These are phyloP conservation scores for Lagocephalus sceleratus DNA, from an alignment of 2,797 vertebrate species.

Conservation along the genomic window DNA sequence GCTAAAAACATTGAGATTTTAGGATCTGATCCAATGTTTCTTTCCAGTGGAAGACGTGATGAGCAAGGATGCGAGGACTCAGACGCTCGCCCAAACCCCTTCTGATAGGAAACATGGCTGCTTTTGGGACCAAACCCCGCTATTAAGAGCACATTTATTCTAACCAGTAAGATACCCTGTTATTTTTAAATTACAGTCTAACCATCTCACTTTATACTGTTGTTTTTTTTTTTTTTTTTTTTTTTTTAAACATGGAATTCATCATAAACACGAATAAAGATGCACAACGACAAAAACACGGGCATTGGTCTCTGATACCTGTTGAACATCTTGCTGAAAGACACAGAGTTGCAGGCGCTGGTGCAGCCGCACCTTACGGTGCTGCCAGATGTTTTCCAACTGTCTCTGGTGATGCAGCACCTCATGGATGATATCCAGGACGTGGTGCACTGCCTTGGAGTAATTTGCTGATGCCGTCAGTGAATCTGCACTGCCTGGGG, in stretches of 20 bases:
- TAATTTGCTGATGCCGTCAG: slow-evolving; percentile 94
- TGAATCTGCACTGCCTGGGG: slow-evolving; percentile 90
- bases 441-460: slow-evolving; percentile 95
- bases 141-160: slow-evolving; percentile 43
- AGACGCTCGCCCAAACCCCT: slow-evolving; percentile 39
- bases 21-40: slow-evolving; percentile 8
- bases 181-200: slow-evolving; percentile 49
- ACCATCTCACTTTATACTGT: slow-evolving; percentile 10
- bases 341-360: slow-evolving; percentile 87
- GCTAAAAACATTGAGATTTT: slow-evolving; percentile 18
- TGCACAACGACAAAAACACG: slow-evolving; percentile 2
- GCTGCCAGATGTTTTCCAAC: slow-evolving; percentile 97
- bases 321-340: slow-evolving; percentile 97
- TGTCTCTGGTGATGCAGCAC: slow-evolving; percentile 96
- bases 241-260: not conserved
- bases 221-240: too few relatives aligned
- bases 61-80: slow-evolving; percentile 20
- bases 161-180: slow-evolving; percentile 36
- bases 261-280: not conserved
- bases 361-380: slow-evolving; percentile 95
- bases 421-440: slow-evolving; percentile 94
- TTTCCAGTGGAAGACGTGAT: slow-evolving; percentile 15
- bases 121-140: slow-evolving; percentile 43
- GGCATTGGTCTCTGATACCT: slow-evolving; percentile 70
- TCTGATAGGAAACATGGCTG: slow-evolving; percentile 47